Evolutionary conservation across 2,113 vertebrate genomes (phyloP).

Genomic region (Oceanites oceanicus): DNA sequence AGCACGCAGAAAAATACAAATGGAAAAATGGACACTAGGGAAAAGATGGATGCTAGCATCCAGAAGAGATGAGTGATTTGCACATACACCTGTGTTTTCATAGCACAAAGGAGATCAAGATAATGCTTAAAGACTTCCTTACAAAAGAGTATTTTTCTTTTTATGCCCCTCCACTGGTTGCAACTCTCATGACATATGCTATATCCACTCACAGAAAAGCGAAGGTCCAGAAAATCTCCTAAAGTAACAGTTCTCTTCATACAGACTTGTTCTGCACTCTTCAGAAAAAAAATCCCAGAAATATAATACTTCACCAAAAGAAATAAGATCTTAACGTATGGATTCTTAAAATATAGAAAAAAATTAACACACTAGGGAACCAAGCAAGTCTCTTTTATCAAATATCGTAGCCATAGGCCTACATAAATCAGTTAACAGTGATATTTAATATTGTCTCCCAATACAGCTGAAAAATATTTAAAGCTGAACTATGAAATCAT

Average conservation of each 20-base stretch:
- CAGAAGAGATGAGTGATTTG: neutral
- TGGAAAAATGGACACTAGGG: neutral
- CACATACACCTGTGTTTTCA: neutral
- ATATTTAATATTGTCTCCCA: neutral
- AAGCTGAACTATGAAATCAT: neutral
- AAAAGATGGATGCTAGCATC: neutral
- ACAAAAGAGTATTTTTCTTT: neutral
- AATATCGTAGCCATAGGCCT: neutral
- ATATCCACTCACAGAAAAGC: neutral
- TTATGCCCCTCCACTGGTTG: neutral
- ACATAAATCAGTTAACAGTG: neutral
- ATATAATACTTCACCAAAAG: neutral
- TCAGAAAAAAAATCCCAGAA: neutral
- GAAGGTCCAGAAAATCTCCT: neutral
- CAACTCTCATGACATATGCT: accelerated
- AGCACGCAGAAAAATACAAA: neutral
- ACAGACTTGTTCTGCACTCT: neutral
- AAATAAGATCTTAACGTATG: neutral
- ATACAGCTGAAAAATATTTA: neutral
- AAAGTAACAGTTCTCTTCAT: neutral
- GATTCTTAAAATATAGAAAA: neutral
- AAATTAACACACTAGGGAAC: neutral
- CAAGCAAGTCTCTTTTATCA: neutral
- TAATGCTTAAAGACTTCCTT: neutral
- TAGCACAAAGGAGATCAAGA: neutral